phyloP scores from a whole-genome alignment of 1,140 invertebrate genomes.

The Drosophila rufa region DNA sequence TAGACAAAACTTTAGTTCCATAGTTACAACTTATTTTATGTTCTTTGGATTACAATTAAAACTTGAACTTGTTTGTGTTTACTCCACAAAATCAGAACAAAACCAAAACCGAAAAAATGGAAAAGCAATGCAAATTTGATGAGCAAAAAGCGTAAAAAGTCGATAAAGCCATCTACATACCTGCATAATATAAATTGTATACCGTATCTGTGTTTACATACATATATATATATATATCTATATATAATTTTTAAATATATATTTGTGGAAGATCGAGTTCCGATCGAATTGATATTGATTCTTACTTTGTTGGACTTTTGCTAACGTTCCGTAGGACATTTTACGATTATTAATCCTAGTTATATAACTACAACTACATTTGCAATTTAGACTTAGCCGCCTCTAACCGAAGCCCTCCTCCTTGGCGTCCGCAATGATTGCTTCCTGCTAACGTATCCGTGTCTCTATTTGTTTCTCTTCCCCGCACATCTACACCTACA shows the following conservation, averaged over 20 bases:
- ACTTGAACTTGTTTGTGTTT: slow-evolving; percentile 42
- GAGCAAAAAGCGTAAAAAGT: slow-evolving; percentile 48
- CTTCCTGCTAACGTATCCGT: slow-evolving; percentile 14
- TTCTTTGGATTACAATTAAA: slow-evolving; percentile 40
- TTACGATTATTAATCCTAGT: slow-evolving; percentile 74
- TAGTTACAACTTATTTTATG: slow-evolving; percentile 62
- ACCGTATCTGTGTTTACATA: slow-evolving; percentile 62
- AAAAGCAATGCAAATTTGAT: slow-evolving; percentile 21
- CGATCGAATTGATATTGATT: slow-evolving; percentile 62
- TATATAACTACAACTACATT: slow-evolving; percentile 59
- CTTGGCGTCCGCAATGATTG: background rate
- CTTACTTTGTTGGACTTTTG: slow-evolving; percentile 80
- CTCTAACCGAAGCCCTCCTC: slow-evolving; percentile 56
- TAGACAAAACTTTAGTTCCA: slow-evolving; percentile 65
- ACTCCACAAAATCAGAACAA: slow-evolving; percentile 10
- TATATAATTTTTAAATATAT: slow-evolving; percentile 37
- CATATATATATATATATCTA: slow-evolving; percentile 42
- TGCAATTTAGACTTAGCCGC: slow-evolving; percentile 63
- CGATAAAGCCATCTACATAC: slow-evolving; percentile 46
- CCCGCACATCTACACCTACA: slow-evolving; percentile 86
- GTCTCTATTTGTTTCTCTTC: slow-evolving; percentile 32
- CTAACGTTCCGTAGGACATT: slow-evolving; percentile 79
- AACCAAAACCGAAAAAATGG: slow-evolving; percentile 9
- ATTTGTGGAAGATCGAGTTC: slow-evolving; percentile 60
- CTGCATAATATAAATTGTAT: slow-evolving; percentile 56